Evolutionary conservation across 1,140 invertebrate genomes (phyloP), one percentile per base, ranked within the genome.

Genomic region (Drosophila elegans): DNA sequence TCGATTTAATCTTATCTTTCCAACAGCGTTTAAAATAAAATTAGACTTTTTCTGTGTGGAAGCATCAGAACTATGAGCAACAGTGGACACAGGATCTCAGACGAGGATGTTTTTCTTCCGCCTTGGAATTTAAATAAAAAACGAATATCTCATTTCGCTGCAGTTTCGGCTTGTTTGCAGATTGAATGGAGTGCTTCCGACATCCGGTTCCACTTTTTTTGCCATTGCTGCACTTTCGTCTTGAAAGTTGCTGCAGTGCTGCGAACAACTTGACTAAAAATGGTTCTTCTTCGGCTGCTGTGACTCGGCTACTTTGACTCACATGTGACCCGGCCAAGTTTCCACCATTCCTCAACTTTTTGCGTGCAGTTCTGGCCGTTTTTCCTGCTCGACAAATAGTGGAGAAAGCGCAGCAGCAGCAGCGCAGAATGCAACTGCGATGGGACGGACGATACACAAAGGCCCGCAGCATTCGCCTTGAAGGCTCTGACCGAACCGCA

Each of bases 151-250:
- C 83, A 85, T 88, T 81, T 91, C 66, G 71, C 42, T 62, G 68
- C 69, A 56, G 53, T 60, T 55, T 41, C 34, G 34, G 68, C 78
- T 90, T 85, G 78, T 80, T 84, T 88, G 78, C 75, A 91, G 85
- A 88, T 88, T 88, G 84, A 83, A 89, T 89, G 80, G 89, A 91
- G 84, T 85, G 71, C 78, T 85, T 91, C 89, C 89, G 69, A 63
- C 72, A 68, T 91, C 89, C 89, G 89, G 74, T 61, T 67, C 25
- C 41, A 60, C 55, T 54, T 53, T 61, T 61, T 59, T 74, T 77
- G 83, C 80, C 48, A 56, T 46, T 66, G 57, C 76, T 88, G 84
- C 84, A 88, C 79, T 86, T 83, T 88, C 72, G 59, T 89, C 75
- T 79, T 78, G 74, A 66, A 78, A 83, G 71, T 57, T 88, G 84